Evolutionary conservation across 2,113 vertebrate species (phyloP).

Genomic region (Takifugu flavidus): DNA sequence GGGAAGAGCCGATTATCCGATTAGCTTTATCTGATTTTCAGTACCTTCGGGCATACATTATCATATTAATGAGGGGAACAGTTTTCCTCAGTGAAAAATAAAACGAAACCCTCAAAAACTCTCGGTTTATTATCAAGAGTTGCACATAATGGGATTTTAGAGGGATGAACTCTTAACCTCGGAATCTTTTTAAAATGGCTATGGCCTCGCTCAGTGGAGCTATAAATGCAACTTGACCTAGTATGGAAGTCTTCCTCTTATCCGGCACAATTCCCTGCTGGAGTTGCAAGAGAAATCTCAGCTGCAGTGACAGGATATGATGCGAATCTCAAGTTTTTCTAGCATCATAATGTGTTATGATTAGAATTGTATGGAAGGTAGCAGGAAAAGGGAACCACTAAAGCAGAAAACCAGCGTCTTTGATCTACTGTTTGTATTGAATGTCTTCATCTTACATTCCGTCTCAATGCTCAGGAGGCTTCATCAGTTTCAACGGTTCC

Average conservation of each 20-base stretch:
- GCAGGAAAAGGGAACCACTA: too few species aligned
- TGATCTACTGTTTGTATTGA: neutral
- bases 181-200: slow-evolving; percentile 11
- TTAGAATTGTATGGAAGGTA: too few species aligned
- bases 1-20: neutral
- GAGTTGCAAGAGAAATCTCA: slow-evolving; percentile 12
- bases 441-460: neutral
- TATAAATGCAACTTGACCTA: slow-evolving; percentile 21
- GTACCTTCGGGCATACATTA: slow-evolving; percentile 9
- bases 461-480: slow-evolving; percentile 80
- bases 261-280: slow-evolving; percentile 33
- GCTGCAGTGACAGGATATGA: slow-evolving; percentile 43
- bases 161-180: slow-evolving; percentile 32
- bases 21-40: slow-evolving; percentile 4
- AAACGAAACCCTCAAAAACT: too few species aligned
- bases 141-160: slow-evolving; percentile 14
- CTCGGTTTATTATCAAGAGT: neutral
- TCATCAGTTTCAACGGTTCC: slow-evolving; percentile 98
- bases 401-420: neutral
- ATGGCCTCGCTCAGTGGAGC: slow-evolving; percentile 5
- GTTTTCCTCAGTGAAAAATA: neutral
- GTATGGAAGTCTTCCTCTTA: slow-evolving; percentile 31
- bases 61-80: slow-evolving; percentile 12
- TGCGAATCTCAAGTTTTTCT: slow-evolving; percentile 31
- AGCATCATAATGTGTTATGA: neutral